Conservation (phyloP, 2,888 invertebrate genomes). For the Cosmia trapezina region DNA sequence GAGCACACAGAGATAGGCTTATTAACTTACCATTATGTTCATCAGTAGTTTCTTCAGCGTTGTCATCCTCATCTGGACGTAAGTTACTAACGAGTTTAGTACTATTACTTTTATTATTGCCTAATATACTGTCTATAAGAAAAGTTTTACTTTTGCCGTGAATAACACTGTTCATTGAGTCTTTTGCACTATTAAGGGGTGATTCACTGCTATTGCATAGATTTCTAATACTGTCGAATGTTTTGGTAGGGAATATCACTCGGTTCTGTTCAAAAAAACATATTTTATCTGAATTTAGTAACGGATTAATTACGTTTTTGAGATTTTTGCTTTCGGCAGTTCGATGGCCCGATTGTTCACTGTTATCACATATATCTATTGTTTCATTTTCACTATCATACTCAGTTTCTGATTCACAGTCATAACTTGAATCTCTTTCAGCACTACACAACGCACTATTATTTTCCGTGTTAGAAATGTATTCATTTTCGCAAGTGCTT, state of each 20-base stretch:
- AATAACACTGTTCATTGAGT: constrained; percentile 68
- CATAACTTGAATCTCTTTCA: constrained; percentile 73
- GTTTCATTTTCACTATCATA: constrained; percentile 88
- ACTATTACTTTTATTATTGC: constrained; percentile 79
- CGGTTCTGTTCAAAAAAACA: constrained; percentile 76
- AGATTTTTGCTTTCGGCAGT: constrained; percentile 66
- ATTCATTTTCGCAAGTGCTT: constrained; percentile 85
- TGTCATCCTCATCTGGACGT: constrained; percentile 70
- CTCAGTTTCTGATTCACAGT: constrained; percentile 81
- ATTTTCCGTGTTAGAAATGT: constrained; percentile 63
- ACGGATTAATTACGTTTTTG: constrained; percentile 68
- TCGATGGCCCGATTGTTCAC: constrained; percentile 73
- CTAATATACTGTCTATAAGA: constrained; percentile 90
- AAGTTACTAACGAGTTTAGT: constrained; percentile 64
- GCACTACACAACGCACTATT: constrained; percentile 64
- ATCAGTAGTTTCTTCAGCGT: constrained; percentile 82
- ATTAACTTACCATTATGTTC: constrained; percentile 84
- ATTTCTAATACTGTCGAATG: constrained; percentile 70
- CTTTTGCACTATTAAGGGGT: constrained; percentile 70
- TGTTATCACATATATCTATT: constrained; percentile 87
- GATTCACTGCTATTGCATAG: constrained; percentile 69
- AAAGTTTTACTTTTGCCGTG: constrained; percentile 87
- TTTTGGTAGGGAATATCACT: constrained; percentile 74
- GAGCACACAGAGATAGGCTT: no score
- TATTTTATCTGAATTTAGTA: constrained; percentile 71